Conservation (phyloP, 1,140 invertebrate genomes). For the Homarus americanus region DNA sequence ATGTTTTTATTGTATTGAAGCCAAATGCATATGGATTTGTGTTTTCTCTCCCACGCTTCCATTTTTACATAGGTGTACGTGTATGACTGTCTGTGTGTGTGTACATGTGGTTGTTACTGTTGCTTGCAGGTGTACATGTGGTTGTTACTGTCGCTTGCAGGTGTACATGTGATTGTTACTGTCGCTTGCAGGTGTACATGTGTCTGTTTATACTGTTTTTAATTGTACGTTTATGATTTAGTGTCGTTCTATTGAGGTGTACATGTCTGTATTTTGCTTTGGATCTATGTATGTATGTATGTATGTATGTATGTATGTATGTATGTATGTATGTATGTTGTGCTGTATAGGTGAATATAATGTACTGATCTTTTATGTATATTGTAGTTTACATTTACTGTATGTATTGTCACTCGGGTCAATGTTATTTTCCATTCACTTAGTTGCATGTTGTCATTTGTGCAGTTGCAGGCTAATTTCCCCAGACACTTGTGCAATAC, state of each 20-base stretch:
- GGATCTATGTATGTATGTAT: slow-evolving; percentile 2
- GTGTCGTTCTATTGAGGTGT: neutral
- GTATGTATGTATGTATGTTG: slow-evolving; percentile 1
- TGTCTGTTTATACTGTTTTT: neutral
- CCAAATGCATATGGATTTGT: neutral
- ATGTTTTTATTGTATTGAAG: neutral
- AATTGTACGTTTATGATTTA: neutral
- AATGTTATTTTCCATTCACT: no score
- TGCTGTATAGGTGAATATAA: neutral
- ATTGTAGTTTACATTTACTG: no score
- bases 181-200: neutral
- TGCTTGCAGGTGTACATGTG: no score
- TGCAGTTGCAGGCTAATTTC: no score
- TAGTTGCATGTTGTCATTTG: no score
- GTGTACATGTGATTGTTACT: neutral
- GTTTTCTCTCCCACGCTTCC: neutral
- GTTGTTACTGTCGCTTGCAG: no score
- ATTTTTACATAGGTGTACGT: neutral
- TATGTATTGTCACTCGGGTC: no score
- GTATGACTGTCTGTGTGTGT: no score
- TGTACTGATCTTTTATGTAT: neutral
- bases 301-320: slow-evolving; percentile 9
- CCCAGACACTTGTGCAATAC: no score
- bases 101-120: no score
- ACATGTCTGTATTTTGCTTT: neutral